Conservation (phyloP, 1,140 invertebrate genomes). For the Cepaea nemoralis region DNA sequence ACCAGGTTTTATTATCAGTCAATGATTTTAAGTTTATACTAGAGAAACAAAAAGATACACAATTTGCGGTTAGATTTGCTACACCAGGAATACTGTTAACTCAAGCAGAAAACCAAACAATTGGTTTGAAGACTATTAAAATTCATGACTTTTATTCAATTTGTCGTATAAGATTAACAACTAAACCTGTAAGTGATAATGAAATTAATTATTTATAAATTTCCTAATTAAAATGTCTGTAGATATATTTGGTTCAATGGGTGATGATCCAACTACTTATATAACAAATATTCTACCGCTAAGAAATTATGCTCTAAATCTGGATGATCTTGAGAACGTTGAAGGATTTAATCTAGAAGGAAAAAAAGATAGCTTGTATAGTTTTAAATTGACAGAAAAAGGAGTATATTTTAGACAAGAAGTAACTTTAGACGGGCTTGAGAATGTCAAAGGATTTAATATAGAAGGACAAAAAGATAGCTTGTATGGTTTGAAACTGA, state of each 20-base stretch:
- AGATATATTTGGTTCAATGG: conserved; percentile 1
- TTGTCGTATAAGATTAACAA: conserved; percentile 7
- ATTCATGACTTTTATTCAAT: conserved; percentile 2
- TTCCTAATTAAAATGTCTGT: not conserved
- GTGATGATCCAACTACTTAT: not conserved
- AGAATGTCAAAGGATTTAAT: not conserved
- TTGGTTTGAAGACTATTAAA: not conserved
- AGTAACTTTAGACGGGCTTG: not conserved
- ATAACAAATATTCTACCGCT: not conserved
- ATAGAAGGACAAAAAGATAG: not conserved
- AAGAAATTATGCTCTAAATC: not conserved
- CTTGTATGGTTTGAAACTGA: not conserved
- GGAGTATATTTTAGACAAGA: not conserved
- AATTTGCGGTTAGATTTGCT: not conserved
- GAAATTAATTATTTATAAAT: not conserved
- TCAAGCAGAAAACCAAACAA: not conserved
- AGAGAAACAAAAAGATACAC: not conserved
- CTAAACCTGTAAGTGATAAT: not conserved
- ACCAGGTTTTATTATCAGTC: not conserved
- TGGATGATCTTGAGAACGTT: conserved; percentile 4
- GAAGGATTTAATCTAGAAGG: not conserved
- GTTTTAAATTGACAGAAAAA: not conserved
- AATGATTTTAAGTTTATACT: not conserved
- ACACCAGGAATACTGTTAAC: not conserved
- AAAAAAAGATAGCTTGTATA: not conserved